Base-by-base conservation (phyloP, 2,888 invertebrate species). In the Autographa gamma region DNA sequence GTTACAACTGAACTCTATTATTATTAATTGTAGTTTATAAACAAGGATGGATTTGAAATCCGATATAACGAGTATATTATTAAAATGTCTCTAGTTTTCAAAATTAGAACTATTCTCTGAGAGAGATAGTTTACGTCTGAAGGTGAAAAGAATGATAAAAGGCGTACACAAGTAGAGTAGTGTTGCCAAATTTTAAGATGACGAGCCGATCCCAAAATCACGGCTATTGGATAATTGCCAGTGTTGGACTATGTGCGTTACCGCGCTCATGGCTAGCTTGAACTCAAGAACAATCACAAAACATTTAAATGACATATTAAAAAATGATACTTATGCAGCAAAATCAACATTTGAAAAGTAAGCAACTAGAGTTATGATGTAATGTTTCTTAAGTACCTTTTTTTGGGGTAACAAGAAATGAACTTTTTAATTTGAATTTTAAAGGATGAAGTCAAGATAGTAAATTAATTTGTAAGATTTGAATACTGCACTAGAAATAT, bases 111-210 rank as follows among this genome's bases (percentile, higher is more conserved):
- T 87, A 70, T 79, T 80, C 83, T 67, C 60, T 71, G 69, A 79
- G 85, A 87, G 85, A 88, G 84, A 84, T 83, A 75, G 83, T 81
- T 79, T 83, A 86, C 85, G 86, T 92, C 89, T 93, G 92, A 92
- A 93, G 92, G 92, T 93, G 91, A 92, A 92, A 91, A 92, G 82
- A 89, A 90, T 87, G 92, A 89, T 91, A 90, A 87, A 88, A 89
- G 84, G 85, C 83, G 79, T 76, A 84, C 88, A 88, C 85, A 87
- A 84, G 79, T 76, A 48, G 59, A 79, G 82, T 80, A 86, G 80
- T 89, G 90, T 84, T 95, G 95, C 95, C 95, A 95, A 95, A 93
- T 87, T 90, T 91, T 86, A 82, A 84, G 82, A 86, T 80, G 82
- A 89, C 86, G 86, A 84, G 87, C 86, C 82, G 81, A 87, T 89